Evolutionary conservation across 1,140 invertebrate genomes (phyloP).

Genomic region (Whitmania pigra): DNA sequence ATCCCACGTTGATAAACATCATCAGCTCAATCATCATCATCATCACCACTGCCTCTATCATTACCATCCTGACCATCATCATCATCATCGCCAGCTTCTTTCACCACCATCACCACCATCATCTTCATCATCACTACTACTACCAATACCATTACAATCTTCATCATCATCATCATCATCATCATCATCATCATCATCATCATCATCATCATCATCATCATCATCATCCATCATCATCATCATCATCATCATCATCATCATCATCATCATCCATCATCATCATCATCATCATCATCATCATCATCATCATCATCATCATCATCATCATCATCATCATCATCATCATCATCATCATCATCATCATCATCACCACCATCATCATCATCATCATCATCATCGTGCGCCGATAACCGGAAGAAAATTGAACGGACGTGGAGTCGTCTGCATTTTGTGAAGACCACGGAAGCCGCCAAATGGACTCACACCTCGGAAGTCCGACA

Average conservation of each 20-base stretch:
- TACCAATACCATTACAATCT: too few relatives aligned
- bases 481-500: too few relatives aligned
- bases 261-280: background rate
- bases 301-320: constrained; percentile 11
- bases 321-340: constrained; percentile 11
- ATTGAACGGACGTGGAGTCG: too few relatives aligned
- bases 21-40: background rate
- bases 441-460: too few relatives aligned
- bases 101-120: background rate
- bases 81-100: background rate
- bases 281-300: background rate
- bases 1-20: background rate
- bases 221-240: constrained; percentile 14
- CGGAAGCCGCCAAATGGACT: too few relatives aligned
- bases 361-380: constrained; percentile 13
- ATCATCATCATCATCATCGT: background rate
- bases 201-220: constrained; percentile 14
- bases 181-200: constrained; percentile 11
- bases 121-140: background rate
- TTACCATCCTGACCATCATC: too few relatives aligned
- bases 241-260: background rate
- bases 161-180: constrained; percentile 11
- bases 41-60: background rate
- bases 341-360: constrained; percentile 14
- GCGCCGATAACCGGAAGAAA: too few relatives aligned